Evolutionary conservation across 2,113 vertebrate genomes (phyloP).

Genomic region (Onychostruthus taczanowskii): DNA sequence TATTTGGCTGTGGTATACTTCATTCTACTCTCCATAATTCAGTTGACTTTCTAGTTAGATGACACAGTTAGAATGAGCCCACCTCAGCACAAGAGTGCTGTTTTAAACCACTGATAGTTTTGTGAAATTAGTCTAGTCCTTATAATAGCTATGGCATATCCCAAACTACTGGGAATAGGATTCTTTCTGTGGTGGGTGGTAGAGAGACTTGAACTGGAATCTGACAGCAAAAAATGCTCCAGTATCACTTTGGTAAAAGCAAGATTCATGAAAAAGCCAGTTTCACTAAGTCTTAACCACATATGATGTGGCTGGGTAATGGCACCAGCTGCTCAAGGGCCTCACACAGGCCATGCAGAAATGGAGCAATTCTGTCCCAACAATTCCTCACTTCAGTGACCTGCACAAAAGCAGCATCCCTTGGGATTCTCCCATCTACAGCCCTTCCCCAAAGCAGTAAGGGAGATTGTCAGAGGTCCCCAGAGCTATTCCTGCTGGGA

Average conservation of each 20-base stretch:
- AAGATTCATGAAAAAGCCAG: neutral
- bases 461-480: neutral
- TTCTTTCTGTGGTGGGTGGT: neutral
- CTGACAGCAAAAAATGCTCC: neutral
- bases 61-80: neutral
- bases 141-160: neutral
- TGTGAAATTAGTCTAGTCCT: neutral
- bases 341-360: rapidly evolving
- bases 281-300: neutral
- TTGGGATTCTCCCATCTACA: neutral
- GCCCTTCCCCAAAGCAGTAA: neutral
- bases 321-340: neutral
- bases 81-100: neutral
- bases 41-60: neutral
- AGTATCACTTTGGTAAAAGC: neutral
- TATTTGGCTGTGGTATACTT: neutral
- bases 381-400: neutral
- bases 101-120: neutral
- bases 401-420: neutral
- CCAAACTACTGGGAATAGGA: neutral
- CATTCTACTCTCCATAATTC: neutral
- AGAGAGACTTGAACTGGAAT: neutral
- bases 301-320: neutral
- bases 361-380: neutral
- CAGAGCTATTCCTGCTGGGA: neutral